Conservation (phyloP, 2,113 vertebrate genomes). For the Brachyhypopomus occidentalis region DNA sequence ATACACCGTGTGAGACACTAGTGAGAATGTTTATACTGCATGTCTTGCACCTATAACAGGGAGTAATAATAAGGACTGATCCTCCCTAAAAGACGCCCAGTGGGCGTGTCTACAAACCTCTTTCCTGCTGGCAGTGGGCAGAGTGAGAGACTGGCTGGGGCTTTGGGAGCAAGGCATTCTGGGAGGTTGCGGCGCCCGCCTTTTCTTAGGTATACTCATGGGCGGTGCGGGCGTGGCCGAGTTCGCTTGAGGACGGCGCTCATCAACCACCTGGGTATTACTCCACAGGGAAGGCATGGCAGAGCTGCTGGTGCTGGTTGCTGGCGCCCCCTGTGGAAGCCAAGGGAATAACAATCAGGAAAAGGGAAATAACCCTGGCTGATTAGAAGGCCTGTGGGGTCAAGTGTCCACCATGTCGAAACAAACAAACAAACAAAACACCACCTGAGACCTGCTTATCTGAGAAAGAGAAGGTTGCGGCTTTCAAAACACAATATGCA, state of each 20-base stretch:
- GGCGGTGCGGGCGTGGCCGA: conserved; percentile 62
- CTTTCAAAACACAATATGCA: neutral
- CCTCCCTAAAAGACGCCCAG: too few species aligned
- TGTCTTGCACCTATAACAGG: too few species aligned
- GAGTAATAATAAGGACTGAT: too few species aligned
- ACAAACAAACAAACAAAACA: neutral
- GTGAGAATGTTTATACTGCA: neutral
- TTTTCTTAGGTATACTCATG: conserved; percentile 81
- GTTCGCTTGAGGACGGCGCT: conserved; percentile 24
- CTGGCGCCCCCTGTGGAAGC: conserved; percentile 70
- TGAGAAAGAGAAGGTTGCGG: neutral
- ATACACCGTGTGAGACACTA: too few species aligned
- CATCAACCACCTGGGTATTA: conserved; percentile 67
- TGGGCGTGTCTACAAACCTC: conserved; percentile 53
- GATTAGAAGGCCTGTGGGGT: neutral
- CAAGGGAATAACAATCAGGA: conserved; percentile 1
- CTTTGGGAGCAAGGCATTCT: conserved; percentile 72
- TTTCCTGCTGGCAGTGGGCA: conserved; percentile 19
- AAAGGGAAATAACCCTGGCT: neutral
- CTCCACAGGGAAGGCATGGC: conserved; percentile 78
- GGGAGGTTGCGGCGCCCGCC: conserved; percentile 87
- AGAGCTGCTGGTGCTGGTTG: conserved; percentile 71
- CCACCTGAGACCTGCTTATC: neutral
- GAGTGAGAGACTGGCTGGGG: conserved; percentile 36
- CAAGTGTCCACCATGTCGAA: neutral